Evolutionary conservation across 23 tunicate genomes (phyloP).

Genomic region (Trididemnum miniatum): DNA sequence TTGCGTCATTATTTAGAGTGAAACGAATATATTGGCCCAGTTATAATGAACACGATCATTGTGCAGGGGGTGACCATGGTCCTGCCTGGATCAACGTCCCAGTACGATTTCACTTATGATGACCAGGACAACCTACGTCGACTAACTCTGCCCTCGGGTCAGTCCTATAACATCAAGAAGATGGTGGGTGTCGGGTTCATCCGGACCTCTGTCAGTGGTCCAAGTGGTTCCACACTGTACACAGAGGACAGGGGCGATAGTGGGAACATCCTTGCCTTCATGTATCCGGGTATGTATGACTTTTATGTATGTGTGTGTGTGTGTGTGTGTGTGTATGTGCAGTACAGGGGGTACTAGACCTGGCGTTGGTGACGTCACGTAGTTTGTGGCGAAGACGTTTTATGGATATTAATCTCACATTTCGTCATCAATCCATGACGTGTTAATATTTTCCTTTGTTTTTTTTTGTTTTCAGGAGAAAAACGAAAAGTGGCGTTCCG

Average conservation of each 20-base stretch:
- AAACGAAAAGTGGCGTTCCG: slow-evolving; percentile 75
- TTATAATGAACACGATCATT: too few relatives aligned
- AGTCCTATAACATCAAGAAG: slow-evolving; percentile 34
- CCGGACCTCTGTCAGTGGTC: slow-evolving; percentile 43
- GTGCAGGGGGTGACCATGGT: slow-evolving; percentile 44
- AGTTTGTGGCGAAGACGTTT: too few relatives aligned
- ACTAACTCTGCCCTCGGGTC: slow-evolving; percentile 67
- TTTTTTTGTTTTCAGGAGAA: slow-evolving; percentile 52
- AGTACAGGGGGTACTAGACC: too few relatives aligned
- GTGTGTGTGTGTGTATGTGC: too few relatives aligned
- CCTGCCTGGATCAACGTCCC: slow-evolving; percentile 40
- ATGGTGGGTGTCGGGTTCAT: slow-evolving; percentile 73
- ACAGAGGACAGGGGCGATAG: slow-evolving; percentile 41
- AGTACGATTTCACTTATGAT: slow-evolving; percentile 57
- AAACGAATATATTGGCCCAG: too few relatives aligned
- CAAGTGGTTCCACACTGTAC: slow-evolving; percentile 5
- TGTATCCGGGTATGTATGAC: slow-evolving; percentile 64
- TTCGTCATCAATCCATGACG: too few relatives aligned
- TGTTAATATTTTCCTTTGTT: not conserved
- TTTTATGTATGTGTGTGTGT: too few relatives aligned
- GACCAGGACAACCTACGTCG: slow-evolving; percentile 40
- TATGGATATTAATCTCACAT: too few relatives aligned
- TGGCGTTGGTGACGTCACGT: too few relatives aligned
- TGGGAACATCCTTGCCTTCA: slow-evolving; percentile 33
- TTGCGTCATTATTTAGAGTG: too few relatives aligned